phyloP scores from a whole-genome alignment of 2,113 vertebrate species.

The Collichthys lucidus region DNA sequence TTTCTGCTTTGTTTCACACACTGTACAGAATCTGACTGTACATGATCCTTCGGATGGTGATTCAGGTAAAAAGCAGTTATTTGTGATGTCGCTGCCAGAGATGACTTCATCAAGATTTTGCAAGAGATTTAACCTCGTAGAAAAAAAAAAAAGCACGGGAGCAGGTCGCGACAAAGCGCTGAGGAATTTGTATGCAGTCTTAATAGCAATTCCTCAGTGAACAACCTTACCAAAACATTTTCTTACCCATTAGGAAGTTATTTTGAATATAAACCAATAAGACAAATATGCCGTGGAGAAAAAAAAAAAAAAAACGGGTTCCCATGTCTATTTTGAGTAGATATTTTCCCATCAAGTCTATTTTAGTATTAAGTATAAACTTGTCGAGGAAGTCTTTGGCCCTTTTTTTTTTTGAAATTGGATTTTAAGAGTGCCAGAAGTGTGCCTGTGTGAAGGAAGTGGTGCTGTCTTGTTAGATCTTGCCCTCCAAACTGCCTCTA shows the following conservation, averaged over 20 bases:
- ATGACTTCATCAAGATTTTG: constrained; percentile 66
- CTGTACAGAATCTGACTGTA: constrained; percentile 10
- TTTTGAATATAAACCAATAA: constrained; percentile 41
- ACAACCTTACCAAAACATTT: constrained; percentile 21
- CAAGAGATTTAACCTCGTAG: constrained; percentile 34
- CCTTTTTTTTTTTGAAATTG: constrained; percentile 48
- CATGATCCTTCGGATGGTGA: constrained; percentile 45
- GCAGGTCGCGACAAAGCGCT: constrained; percentile 70
- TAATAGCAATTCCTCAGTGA: constrained; percentile 43
- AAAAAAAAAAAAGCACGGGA: constrained; percentile 36
- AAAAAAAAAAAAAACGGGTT: constrained; percentile 19
- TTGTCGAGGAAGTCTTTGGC: constrained; percentile 54
- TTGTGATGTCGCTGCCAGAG: constrained; percentile 30
- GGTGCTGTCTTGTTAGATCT: constrained; percentile 74
- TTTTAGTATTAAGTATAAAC: constrained; percentile 59
- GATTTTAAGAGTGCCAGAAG: constrained; percentile 48
- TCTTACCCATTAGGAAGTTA: constrained; percentile 12
- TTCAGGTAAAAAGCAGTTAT: constrained; percentile 60
- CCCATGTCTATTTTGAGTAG: constrained; percentile 54
- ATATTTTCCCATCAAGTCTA: constrained; percentile 59
- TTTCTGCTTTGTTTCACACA: not conserved
- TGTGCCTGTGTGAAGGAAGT: constrained; percentile 54
- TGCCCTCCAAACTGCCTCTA: constrained; percentile 63
- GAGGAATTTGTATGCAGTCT: constrained; percentile 57
- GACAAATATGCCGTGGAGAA: constrained; percentile 32